Base-by-base conservation (phyloP, 2,113 vertebrate species). In the Phodopus roborovskii region DNA sequence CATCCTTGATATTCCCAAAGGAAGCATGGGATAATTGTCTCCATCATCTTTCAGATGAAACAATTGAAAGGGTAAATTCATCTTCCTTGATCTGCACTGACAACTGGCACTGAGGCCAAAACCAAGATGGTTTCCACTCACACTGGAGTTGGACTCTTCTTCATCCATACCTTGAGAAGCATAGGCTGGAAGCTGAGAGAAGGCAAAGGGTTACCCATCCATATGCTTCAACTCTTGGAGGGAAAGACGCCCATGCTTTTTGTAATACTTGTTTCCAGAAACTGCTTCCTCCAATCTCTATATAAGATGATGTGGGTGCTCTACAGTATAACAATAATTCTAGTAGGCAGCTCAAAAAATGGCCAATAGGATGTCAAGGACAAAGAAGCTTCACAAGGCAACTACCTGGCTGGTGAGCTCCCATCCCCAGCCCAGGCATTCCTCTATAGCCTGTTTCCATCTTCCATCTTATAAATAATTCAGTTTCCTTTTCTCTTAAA, bases 401-500 rank as follows among this genome's bases (percentile, higher is more conserved):
- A 98, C 98, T 94, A 98, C 97, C 97, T 94, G 78, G 87, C 98
- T 96, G 0, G 9, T 53, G 42, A 88, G 42, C 91, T 66, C 71
- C 95, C 1, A 3, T 60, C 92, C 86, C 53, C 94, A 81, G 92
- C 53, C 39, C 15, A 36, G 96, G 75, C 91, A 48, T 42, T 95
- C 92, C 91, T 98, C 95, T 92, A 97, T 93, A 89, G 88, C 92
- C 94, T 15, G 11, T 90, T 98, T 98, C 98, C 94, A 98, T 98
- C 97, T 98, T 97, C 95, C 42, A 36, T 3, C 12, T 68, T 96
- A 98, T 98, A 97, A 98, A 99, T 98, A 97, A 98, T 98, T 98
- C 97, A 98, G 95, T 87, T 73, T 53, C 95, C 94, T 89, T 96
- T 97, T 95, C 96, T 97, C 97, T 98, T 98, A 98, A 98, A 98